Evolutionary conservation across 2,888 invertebrate genomes (phyloP).

Genomic region (Eupeodes luniger): DNA sequence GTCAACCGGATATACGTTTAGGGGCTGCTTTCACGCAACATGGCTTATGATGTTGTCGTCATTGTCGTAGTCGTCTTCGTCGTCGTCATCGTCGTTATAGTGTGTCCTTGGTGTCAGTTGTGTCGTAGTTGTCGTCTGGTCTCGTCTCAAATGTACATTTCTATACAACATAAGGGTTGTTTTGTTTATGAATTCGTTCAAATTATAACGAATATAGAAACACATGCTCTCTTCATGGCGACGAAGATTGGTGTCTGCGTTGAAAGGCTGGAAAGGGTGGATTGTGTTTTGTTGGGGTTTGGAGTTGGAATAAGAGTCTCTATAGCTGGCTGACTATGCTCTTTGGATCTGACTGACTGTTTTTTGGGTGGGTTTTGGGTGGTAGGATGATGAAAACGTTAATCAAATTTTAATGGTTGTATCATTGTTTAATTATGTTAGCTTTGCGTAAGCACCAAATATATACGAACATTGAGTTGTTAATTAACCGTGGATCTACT

Average conservation of each 20-base stretch:
- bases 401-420: constrained; percentile 75
- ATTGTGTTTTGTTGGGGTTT: not conserved
- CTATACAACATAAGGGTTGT: constrained; percentile 36
- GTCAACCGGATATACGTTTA: constrained; percentile 50
- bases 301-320: not conserved
- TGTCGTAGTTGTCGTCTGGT: not conserved
- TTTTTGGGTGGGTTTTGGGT: not conserved
- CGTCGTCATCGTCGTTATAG: not conserved
- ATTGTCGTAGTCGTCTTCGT: not conserved
- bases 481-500: constrained; percentile 65
- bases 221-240: constrained; percentile 39
- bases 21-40: constrained; percentile 29
- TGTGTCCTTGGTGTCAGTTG: no score
- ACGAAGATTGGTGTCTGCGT: constrained; percentile 22
- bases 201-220: constrained; percentile 48
- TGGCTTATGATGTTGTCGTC: constrained; percentile 12
- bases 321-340: not conserved
- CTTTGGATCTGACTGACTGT: not conserved
- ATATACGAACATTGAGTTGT: constrained; percentile 61
- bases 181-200: constrained; percentile 56
- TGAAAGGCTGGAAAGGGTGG: constrained; percentile 19
- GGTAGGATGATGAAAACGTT: constrained; percentile 47
- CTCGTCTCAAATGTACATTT: not conserved
- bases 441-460: constrained; percentile 65
- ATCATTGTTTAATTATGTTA: constrained; percentile 75